Base-by-base conservation (phyloP, 2,888 invertebrate species). In the Ceramica pisi region DNA sequence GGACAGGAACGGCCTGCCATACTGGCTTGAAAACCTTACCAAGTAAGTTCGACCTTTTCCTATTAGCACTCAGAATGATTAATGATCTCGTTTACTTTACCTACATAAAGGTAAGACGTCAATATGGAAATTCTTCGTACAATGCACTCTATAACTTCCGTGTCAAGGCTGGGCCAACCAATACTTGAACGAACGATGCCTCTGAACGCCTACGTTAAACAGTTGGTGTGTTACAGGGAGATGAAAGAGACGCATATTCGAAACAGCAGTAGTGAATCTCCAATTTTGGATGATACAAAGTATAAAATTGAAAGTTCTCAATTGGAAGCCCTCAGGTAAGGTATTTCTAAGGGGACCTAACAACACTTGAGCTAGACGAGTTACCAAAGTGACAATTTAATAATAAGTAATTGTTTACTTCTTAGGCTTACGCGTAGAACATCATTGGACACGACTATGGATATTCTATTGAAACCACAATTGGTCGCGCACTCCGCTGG, bases 11-110 rank as follows among this genome's bases (percentile, higher is more conserved):
- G 72, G 78, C 16, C 84, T 91, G 83, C 93, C 94, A 75, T 88
- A 90, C 71, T 95, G 95, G 95, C 93, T 95, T 76, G 93, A 95
- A 89, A 94, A 94, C 87, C 91, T 95, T 92, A 94, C 94, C 88
- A 93, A 94, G 95, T 95, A 84, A 92, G 93, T 80, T 69, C 65
- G 73, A 63, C 56, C 50, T 62, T 63, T 75, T 77, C 71, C 53
- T 68, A 80, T 70, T 83, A 71, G 64, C 68, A 64, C 55, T 51
- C 51, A 78, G 79, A 88, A 86, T 91, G 88, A 91, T 89, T 91
- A 89, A 91, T 91, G 88, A 85, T 56, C 60, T 72, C 59, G 57
- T 64, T 67, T 51, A 68, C 57, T 65, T 68, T 67, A 81, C 70
- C 72, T 74, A 85, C 74, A 56, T 82, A 71, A 57, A 62, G 67